Conservation (phyloP, 2,113 vertebrate genomes). For the Myotis lucifugus region DNA sequence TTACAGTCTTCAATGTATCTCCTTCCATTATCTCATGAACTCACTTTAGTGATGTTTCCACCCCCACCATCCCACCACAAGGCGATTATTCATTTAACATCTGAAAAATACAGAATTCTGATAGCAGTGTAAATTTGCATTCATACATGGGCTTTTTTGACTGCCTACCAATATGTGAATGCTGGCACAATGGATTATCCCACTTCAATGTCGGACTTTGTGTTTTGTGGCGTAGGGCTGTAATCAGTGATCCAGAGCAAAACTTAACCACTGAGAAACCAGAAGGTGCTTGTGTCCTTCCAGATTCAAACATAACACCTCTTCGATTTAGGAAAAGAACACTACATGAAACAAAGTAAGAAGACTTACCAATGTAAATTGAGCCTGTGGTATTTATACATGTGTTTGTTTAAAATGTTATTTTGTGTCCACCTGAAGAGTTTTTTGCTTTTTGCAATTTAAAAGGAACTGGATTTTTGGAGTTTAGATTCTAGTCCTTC, state of each 20-base stretch:
- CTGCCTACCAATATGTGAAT: background rate
- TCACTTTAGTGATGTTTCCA: background rate
- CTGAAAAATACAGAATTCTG: background rate
- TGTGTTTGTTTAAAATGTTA: background rate
- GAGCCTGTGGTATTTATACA: background rate
- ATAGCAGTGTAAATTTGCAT: background rate
- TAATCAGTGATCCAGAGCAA: slow-evolving; percentile 90
- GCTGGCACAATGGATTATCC: background rate
- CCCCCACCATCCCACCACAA: background rate
- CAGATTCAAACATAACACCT: slow-evolving; percentile 65
- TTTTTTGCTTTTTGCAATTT: background rate
- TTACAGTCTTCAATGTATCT: background rate
- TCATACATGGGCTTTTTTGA: background rate
- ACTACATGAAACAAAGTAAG: slow-evolving; percentile 87
- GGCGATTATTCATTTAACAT: background rate
- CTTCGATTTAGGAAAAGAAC: slow-evolving; percentile 82
- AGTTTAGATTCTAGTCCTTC: background rate
- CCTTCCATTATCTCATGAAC: background rate
- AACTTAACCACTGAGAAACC: slow-evolving; percentile 60
- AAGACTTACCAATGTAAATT: background rate
- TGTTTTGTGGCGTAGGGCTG: slow-evolving; percentile 83
- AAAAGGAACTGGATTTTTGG: background rate
- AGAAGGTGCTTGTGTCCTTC: slow-evolving; percentile 51
- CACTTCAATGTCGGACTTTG: background rate
- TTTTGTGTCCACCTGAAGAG: background rate